A percentile compares a stretch with the other conserved stretches of the same genome.
Conservation (phyloP, 2,797 vertebrate species). For the Cheirogaleus major region DNA sequence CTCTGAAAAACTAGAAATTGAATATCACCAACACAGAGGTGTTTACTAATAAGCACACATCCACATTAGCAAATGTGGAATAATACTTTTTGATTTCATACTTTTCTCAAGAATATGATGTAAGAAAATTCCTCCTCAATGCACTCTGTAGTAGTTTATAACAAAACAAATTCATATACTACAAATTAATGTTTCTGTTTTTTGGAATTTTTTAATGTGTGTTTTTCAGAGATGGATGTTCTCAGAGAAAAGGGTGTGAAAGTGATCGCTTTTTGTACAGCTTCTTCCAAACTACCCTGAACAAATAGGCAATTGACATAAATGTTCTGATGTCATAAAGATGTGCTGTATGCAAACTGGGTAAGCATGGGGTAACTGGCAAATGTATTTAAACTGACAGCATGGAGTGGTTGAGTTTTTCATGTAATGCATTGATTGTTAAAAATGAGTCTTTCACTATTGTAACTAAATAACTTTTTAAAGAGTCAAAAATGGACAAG, state of each 20-base stretch:
- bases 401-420: neutral
- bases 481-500: neutral
- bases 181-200: neutral
- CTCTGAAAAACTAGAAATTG: neutral
- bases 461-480: neutral
- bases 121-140: conserved; percentile 6
- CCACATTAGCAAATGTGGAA: neutral
- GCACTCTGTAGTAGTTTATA: neutral
- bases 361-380: neutral
- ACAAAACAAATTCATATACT: neutral
- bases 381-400: neutral
- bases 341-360: neutral
- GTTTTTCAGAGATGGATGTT: neutral
- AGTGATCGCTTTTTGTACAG: neutral
- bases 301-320: neutral
- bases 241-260: neutral
- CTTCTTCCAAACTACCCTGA: neutral
- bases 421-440: neutral
- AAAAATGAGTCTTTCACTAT: neutral
- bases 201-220: neutral
- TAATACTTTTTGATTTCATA: neutral
- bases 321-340: neutral
- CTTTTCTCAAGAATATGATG: neutral
- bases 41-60: neutral
- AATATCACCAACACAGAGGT: neutral